Base-by-base conservation (phyloP, 35 echinoderm and acorn worm species). In the Anneissia japonica region DNA sequence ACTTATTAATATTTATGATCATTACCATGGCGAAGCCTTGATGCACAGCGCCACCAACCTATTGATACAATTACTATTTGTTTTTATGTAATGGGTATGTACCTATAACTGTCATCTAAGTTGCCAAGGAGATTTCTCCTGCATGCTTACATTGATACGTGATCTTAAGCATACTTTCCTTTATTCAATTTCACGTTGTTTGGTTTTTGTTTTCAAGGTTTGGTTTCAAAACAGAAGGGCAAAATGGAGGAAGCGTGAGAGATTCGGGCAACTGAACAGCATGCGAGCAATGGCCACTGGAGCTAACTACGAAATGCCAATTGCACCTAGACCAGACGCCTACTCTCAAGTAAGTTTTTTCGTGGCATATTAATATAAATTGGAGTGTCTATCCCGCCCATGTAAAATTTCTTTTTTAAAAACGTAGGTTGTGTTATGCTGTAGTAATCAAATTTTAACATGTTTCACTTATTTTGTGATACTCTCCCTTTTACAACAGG, bases 151-250 rank as follows among this genome's bases (percentile, higher is more conserved):
- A 64, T 64, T 64, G 19, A 64, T 12, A 64, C 51, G 51, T 64
- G 51, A 64, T 64, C 11, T 12, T 64, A 64, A 19, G 51, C 51
- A 19, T 64, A 26, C 1, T 26, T 9, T 64, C 26, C 51, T 64
- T 9, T 64, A 64, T 64, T 64, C 1, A 6, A 64, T 2, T 26
- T 26, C 51, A 64, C 51, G 51, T 64, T 64, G 51, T 64, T 64
- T 23, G n/a, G 51, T 82, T 88, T 84, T 85, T 31, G 31, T 37
- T 46, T 30, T 82, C 19, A 35, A 97, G 95, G 95, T 97, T 17
- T 97, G 95, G 95, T 97, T 97, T 75, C 95, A 97, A 76, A 97
- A 97, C 82, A 85, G 95, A 46, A 82, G 95, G 46, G 95, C 95
- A 11, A 97, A 97, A 36, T 97, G 95, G 95, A 85, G 94, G 46